Base-by-base conservation (phyloP, 2,888 invertebrate genomes). In the Caenorhabditis panamensis region DNA sequence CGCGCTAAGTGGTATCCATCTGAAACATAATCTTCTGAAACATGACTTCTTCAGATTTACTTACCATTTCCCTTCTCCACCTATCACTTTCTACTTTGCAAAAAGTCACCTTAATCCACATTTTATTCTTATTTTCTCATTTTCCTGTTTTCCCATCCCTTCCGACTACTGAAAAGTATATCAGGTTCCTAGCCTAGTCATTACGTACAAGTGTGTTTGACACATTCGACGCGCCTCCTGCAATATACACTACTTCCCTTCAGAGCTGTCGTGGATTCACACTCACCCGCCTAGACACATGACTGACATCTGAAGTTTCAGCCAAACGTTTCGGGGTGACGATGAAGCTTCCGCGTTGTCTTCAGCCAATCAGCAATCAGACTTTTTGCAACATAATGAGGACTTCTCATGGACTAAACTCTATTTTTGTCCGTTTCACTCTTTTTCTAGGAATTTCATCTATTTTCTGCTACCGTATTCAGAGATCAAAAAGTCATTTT, bases 141-240 rank as follows among this genome's bases (percentile, higher is more conserved):
- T 18, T 41, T 44, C 56, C 9, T 13, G 16, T 47, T 56, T 67
- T 53, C 20, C 20, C 31, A 36, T 31, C 6, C 28, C 20, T 22
- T 47, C 5, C 31, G 31, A 64, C 63, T 64, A 64, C 63, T 44
- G 41, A 63, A 47, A 58, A 73, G 59, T 64, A 75, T 66, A 75
- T 75, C 75, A 75, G 75, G 66, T 61, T 53, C 28, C 1, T 13
- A 58, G 49, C 31, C 4, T 58, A 66, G 59, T 58, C 66, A 66
- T 53, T 75, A 53, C 64, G 58, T 73, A 64, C 75, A 75, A 75
- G 75, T 75, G 75, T 75, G 58, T 66, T 75, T 75, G 75, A 75
- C 75, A 75, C 61, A 73, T 73, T 73, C 64, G 58, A 49, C 49
- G 28, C 66, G 59, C 66, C 61, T 51, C 37, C 59, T 75, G 75